Evolutionary conservation across 2,797 vertebrate species (phyloP), one percentile per base, ranked within the genome.

Genomic region (Coregonus ussuriensis): DNA sequence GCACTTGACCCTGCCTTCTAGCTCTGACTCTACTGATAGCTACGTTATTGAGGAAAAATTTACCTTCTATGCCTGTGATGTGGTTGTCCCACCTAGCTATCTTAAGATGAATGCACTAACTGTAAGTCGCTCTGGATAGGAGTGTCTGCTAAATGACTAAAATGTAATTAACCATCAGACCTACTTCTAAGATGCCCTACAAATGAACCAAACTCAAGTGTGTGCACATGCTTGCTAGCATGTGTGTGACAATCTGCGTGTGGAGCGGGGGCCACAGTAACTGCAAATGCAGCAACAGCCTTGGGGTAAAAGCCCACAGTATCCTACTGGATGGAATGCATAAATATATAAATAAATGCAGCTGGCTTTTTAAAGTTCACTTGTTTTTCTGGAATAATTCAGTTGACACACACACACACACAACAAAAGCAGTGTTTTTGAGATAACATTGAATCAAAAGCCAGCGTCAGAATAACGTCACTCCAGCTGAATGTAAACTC

Each of bases 171-270:
- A 84, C 78, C 67, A 85, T 84, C 79, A 75, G 52, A 53, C 72
- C 76, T 73, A 82, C 78, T 78, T 84, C 69, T 56, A 66, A 75
- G 75, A 81, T 82, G 77, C 65, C 81, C 78, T 69, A 21, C 74
- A 83, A 83, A 77, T 79, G 74, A 86, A 79, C 79, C 51, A 31
- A 33, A 31, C 25, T 72, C 11, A 71, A 70, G 21, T 69, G 65
- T 35, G 74, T 75, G 59, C 65, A 56, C 11, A 33, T 2, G 18
- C 59, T 54, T 74, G 56, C 33, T 62, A 6, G 16, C 21, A 54
- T 72, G 13, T 74, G 15, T 74, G 72, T 65, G 72, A 63, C 54
- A 0, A 56, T 65, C 54, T 63, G 71, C 0, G 29, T 68, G 71
- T 73, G 18, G 62, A 33, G 1, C 7, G 15, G 66, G 11, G 68